Evolutionary conservation across 2,888 invertebrate genomes (phyloP).

Genomic region (Oscheius sp.): DNA sequence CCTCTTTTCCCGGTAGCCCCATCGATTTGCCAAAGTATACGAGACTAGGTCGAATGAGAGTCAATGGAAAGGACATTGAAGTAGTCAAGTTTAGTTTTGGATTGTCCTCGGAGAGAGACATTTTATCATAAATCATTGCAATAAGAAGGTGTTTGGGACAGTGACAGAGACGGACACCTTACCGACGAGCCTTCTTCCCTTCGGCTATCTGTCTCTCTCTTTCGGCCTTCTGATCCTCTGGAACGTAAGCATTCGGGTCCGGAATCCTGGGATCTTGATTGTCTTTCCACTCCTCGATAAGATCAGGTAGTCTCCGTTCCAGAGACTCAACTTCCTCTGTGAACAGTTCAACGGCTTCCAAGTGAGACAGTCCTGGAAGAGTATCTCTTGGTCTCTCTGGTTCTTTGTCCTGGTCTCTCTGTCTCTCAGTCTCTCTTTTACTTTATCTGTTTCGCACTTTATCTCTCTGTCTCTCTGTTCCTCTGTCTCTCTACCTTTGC

Average conservation of each 20-base stretch:
- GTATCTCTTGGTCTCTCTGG: not conserved
- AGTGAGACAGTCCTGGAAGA: constrained; percentile 19
- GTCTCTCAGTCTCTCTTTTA: too few species aligned
- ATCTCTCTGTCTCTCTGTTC: too few species aligned
- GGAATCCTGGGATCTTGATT: constrained; percentile 38
- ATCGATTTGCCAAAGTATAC: too few species aligned
- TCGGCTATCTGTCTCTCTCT: constrained; percentile 3
- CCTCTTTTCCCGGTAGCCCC: too few species aligned
- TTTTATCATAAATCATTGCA: too few species aligned
- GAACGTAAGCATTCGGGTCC: constrained; percentile 10
- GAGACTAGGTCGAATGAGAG: too few species aligned
- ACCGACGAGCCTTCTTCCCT: constrained; percentile 31
- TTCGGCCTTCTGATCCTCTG: constrained; percentile 21
- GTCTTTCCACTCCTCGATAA: constrained; percentile 36
- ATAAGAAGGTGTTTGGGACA: too few species aligned
- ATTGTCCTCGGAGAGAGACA: too few species aligned
- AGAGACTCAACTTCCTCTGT: constrained; percentile 11
- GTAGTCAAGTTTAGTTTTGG: too few species aligned
- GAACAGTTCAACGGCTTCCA: constrained; percentile 14
- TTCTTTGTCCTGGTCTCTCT: too few species aligned
- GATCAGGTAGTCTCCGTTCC: constrained; percentile 7
- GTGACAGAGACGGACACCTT: not conserved
- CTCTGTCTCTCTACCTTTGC: constrained; percentile 41
- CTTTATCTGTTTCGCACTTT: too few species aligned
- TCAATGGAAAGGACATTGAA: too few species aligned